These are phyloP conservation scores for Circaetus cinerascens DNA, from an alignment of 2,113 vertebrate genomes.

Conservation along the genomic window DNA sequence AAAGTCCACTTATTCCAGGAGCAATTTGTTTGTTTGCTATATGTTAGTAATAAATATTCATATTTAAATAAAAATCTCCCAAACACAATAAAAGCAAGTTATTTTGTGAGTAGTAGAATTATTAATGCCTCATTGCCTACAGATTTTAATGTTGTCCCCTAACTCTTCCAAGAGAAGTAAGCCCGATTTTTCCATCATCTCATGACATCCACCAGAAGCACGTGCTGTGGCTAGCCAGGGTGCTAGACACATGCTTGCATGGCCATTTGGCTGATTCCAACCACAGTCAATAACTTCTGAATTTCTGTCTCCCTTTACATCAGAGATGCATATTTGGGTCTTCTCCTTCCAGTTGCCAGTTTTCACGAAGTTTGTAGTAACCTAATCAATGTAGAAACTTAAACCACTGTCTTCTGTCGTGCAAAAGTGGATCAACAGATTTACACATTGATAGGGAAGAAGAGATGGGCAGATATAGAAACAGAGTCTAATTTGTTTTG, in stretches of 20 bases:
- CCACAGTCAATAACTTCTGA: background rate
- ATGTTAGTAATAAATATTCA: background rate
- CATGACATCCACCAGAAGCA: background rate
- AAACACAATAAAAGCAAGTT: background rate
- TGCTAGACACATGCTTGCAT: background rate
- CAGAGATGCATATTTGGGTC: background rate
- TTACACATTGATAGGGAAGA: background rate
- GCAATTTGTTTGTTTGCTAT: background rate
- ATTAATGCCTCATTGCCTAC: background rate
- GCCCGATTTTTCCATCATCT: background rate
- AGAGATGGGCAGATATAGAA: background rate
- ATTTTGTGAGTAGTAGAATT: background rate
- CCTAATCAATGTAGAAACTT: background rate
- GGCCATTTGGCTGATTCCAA: background rate
- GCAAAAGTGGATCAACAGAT: background rate
- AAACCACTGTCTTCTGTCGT: background rate
- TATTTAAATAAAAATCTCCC: background rate
- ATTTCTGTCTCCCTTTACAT: background rate
- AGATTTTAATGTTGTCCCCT: background rate
- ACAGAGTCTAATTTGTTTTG: background rate
- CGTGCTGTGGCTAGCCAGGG: rapidly evolving
- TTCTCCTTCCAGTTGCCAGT: background rate
- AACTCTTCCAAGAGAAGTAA: background rate
- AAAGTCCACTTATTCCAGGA: background rate
- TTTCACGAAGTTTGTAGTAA: background rate